Evolutionary conservation across 2,797 vertebrate genomes (phyloP).

Genomic region (Sebastes oblongus): DNA sequence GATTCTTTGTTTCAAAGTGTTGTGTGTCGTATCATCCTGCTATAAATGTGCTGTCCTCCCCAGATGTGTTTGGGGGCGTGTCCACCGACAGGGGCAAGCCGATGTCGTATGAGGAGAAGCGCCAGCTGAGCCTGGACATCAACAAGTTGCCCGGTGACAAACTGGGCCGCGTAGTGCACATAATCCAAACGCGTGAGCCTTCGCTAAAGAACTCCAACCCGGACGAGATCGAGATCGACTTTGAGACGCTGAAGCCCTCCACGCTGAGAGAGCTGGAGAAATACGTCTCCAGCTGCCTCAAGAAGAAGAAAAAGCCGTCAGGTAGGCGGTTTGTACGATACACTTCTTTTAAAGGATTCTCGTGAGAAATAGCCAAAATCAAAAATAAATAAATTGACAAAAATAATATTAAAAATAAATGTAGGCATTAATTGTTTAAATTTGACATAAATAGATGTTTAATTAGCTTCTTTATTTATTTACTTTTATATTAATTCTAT

Average conservation of each 20-base stretch:
- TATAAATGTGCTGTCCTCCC: not conserved
- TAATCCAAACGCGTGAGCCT: slow-evolving; percentile 91
- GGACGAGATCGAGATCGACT: slow-evolving; percentile 95
- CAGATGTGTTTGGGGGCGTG: slow-evolving; percentile 60
- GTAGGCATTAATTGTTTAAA: no score
- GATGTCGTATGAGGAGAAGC: slow-evolving; percentile 94
- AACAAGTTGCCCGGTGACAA: slow-evolving; percentile 93
- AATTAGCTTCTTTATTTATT: no score
- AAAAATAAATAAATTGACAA: no score
- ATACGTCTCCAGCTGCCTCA: slow-evolving; percentile 90
- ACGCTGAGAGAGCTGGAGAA: slow-evolving; percentile 91
- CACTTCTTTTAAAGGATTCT: not conserved
- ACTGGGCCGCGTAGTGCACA: slow-evolving; percentile 91
- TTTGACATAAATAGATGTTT: no score
- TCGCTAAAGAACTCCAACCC: slow-evolving; percentile 93
- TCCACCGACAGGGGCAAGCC: slow-evolving; percentile 82
- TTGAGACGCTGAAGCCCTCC: slow-evolving; percentile 92
- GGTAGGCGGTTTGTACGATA: slow-evolving; percentile 43
- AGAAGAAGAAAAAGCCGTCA: slow-evolving; percentile 88
- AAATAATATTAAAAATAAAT: no score
- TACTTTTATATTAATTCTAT: no score
- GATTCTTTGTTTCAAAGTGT: not conserved
- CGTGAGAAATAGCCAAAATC: no score
- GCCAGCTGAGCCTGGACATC: slow-evolving; percentile 94
- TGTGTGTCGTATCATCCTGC: not conserved